phyloP scores from a whole-genome alignment of 2,113 vertebrate genomes.

The Aspiorhynchus laticeps region DNA sequence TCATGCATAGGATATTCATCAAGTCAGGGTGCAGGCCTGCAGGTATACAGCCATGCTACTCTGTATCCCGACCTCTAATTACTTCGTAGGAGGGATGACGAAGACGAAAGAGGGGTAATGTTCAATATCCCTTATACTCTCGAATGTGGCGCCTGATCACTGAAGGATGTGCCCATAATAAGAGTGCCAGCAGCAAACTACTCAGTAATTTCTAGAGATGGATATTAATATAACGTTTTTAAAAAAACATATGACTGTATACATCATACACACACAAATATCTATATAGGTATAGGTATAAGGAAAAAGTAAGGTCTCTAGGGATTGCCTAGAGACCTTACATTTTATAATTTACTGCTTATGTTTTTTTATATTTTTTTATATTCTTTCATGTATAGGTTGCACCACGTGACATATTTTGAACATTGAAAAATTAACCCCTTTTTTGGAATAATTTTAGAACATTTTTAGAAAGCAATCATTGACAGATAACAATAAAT shows the following conservation, averaged over 20 bases:
- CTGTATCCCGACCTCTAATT: constrained; percentile 66
- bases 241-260: neutral
- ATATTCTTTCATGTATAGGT: neutral
- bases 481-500: no score
- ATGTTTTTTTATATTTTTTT: neutral
- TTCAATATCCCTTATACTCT: constrained; percentile 61
- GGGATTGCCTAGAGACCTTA: no score
- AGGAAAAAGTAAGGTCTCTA: neutral
- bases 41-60: constrained; percentile 58
- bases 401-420: neutral
- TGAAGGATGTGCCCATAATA: constrained; percentile 61
- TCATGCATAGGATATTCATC: constrained; percentile 65
- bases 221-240: neutral
- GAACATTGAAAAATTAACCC: no score
- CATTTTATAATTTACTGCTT: no score
- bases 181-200: constrained; percentile 63
- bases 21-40: constrained; percentile 60
- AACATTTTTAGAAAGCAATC: no score
- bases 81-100: constrained; percentile 58
- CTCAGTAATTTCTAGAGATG: neutral
- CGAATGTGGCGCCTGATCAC: constrained; percentile 63
- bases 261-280: no score
- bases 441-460: no score
- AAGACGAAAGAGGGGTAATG: constrained; percentile 49
- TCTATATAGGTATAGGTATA: no score